phyloP scores from a whole-genome alignment of 2,888 invertebrate species.

The Xestia xanthographa region DNA sequence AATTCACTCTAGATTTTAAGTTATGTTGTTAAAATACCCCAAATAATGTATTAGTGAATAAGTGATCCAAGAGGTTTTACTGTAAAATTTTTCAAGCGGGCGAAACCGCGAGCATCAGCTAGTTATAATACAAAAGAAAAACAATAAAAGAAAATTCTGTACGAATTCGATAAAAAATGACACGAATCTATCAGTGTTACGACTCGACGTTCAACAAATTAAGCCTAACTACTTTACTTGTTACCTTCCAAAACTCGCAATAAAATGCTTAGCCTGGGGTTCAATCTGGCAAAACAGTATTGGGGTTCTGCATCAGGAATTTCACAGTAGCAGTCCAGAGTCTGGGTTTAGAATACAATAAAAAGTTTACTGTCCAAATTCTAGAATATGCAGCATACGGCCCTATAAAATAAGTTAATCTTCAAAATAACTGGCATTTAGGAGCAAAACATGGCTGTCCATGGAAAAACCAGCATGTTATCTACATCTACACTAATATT shows the following conservation, averaged over 20 bases:
- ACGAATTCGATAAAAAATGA: neutral
- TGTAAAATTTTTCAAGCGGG: too few relatives aligned
- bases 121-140: neutral
- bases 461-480: neutral
- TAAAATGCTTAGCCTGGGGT: neutral
- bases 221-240: neutral
- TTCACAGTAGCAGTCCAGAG: neutral
- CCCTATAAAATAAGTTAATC: neutral
- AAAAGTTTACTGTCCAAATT: neutral
- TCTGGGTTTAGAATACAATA: neutral
- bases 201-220: neutral
- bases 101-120: too few relatives aligned
- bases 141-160: neutral
- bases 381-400: neutral
- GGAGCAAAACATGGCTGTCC: neutral
- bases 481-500: too few relatives aligned
- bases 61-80: too few relatives aligned
- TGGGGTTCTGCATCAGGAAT: neutral
- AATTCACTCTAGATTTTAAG: too few relatives aligned
- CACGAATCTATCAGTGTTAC: neutral
- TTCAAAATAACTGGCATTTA: neutral
- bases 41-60: too few relatives aligned
- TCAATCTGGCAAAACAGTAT: too few relatives aligned
- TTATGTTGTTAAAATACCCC: too few relatives aligned
- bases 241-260: neutral